Conservation (phyloP, 2,797 vertebrate species). For the Oreortyx pictus region DNA sequence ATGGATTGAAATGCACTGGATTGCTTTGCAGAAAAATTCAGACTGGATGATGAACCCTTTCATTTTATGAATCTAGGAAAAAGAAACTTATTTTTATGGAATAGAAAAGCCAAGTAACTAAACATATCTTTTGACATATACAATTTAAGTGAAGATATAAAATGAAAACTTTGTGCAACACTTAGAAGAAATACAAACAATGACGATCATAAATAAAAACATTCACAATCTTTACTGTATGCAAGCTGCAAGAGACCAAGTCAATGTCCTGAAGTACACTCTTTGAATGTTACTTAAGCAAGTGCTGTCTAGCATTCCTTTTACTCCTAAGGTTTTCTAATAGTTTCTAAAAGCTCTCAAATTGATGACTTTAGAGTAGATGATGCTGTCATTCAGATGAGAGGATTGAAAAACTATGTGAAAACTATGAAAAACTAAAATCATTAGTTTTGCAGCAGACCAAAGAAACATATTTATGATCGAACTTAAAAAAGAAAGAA, state of each 20-base stretch:
- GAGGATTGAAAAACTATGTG: constrained; percentile 5
- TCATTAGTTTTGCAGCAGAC: constrained; percentile 55
- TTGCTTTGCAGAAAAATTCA: neutral
- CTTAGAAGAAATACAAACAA: neutral
- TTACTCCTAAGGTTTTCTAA: neutral
- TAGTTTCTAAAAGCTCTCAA: neutral
- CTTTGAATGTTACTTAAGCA: neutral
- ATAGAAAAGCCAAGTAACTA: neutral
- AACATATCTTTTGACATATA: neutral
- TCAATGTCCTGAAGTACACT: neutral
- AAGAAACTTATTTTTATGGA: neutral
- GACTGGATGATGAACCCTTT: neutral
- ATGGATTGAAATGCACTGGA: neutral
- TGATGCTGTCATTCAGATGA: neutral
- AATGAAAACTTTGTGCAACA: neutral
- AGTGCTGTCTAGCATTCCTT: neutral
- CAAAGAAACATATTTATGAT: constrained; percentile 22
- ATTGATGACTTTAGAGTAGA: neutral
- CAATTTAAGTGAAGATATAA: neutral
- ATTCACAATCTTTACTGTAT: neutral
- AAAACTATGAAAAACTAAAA: neutral
- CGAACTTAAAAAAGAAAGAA: neutral
- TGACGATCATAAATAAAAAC: neutral
- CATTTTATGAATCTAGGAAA: neutral
- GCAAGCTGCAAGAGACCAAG: neutral